Base-by-base conservation (phyloP, 2,797 vertebrate genomes). In the Peromyscus attwateri region DNA sequence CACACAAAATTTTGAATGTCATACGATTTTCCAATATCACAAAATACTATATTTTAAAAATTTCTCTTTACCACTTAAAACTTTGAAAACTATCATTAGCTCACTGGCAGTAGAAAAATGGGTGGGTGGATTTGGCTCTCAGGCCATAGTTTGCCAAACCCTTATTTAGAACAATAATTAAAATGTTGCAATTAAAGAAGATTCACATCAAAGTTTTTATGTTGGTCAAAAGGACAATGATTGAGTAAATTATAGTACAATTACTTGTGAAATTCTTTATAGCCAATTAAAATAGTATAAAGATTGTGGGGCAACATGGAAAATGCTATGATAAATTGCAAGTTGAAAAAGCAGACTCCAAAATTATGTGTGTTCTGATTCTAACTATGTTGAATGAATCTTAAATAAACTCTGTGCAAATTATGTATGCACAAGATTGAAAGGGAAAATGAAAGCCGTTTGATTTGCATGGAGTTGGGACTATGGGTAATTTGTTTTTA, bases 381-480 rank as follows among this genome's bases (percentile, higher is more conserved):
- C 92, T 94, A 96, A 96, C 87, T 87, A 73, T 95, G 89, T 88
- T 97, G 96, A 97, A 92, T 97, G 96, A 96, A 92, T 97, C 97
- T 91, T 95, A 92, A 97, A 96, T 97, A 97, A 97, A 94, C 92
- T 92, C 81, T 92, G 75, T 55, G 49, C 76, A 97, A 96, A 98
- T 97, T 97, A 93, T 93, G 89, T 95, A 93, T 92, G 92, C 89
- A 66, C 46, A 85, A 40, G 83, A 97, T 70, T 97, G 96, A 96
- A 97, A 97, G 91, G 73, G 96, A 95, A 97, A 97, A 93, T 88
- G 97, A 97, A 95, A 95, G 96, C 89, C 82, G 60, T 94, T 93
- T 95, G 91, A 97, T 97, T 97, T 97, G 94, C 88, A 82, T 73
- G 89, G 96, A 87, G 94, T 88, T 96, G 95, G 76, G 83, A 87